Evolutionary conservation across 2,888 invertebrate species (phyloP).

Genomic region (Exephanes ischioxanthus): DNA sequence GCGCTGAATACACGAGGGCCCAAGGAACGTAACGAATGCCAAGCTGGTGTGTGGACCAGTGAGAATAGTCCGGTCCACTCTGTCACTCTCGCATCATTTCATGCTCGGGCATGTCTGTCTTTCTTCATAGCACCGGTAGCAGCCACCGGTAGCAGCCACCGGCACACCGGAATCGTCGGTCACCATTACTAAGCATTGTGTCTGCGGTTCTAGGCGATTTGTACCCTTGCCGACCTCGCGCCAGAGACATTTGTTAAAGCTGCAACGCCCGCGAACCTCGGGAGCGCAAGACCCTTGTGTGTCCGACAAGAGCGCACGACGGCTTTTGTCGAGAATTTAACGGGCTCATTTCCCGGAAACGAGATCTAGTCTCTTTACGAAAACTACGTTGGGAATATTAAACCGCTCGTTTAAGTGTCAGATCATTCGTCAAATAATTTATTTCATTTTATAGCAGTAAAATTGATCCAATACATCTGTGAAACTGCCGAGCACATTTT

Average conservation of each 20-base stretch:
- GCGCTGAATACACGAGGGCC: constrained; percentile 71
- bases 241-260: constrained; percentile 81
- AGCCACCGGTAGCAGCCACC: constrained; percentile 64
- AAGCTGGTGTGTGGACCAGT: constrained; percentile 70
- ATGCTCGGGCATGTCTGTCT: constrained; percentile 47
- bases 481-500: not conserved
- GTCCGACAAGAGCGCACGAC: constrained; percentile 10
- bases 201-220: constrained; percentile 82
- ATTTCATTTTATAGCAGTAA: not conserved
- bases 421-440: not conserved
- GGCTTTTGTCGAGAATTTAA: constrained; percentile 32
- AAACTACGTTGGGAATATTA: constrained; percentile 1
- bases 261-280: constrained; percentile 47
- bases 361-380: constrained; percentile 17
- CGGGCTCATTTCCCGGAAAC: constrained; percentile 28
- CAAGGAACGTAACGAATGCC: constrained; percentile 80
- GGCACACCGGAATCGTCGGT: constrained; percentile 75
- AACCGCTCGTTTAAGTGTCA: not conserved
- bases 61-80: constrained; percentile 64
- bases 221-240: constrained; percentile 80
- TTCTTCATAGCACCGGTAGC: constrained; percentile 53
- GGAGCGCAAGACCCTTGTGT: constrained; percentile 39
- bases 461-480: too few species aligned
- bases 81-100: constrained; percentile 38
- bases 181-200: constrained; percentile 83